Conservation (phyloP, 2,797 vertebrate genomes). For the Pseudochirops cupreus region DNA sequence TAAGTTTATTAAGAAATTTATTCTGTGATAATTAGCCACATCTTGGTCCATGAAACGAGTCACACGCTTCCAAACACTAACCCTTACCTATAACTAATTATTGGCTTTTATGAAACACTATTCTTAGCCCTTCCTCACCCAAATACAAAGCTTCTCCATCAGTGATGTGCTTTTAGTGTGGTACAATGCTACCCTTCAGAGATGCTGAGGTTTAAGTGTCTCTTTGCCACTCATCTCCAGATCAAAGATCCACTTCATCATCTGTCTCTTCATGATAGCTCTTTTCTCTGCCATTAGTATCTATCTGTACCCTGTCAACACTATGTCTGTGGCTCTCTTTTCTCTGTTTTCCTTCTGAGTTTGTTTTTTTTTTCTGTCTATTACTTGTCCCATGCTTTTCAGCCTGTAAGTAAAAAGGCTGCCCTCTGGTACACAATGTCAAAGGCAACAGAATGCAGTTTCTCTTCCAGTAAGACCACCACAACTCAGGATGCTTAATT, state of each 20-base stretch:
- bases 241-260: not conserved
- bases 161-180: not conserved
- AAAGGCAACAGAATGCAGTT: slow-evolving; percentile 40
- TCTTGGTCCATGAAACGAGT: not conserved
- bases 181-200: not conserved
- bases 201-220: not conserved
- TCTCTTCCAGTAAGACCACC: slow-evolving; percentile 29
- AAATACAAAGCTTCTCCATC: not conserved
- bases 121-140: not conserved
- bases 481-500: slow-evolving; percentile 3
- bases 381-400: slow-evolving; percentile 24
- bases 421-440: slow-evolving; percentile 11
- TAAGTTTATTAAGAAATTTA: not conserved
- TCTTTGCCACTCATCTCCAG: not conserved
- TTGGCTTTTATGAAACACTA: not conserved
- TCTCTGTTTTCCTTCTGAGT: not conserved
- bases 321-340: not conserved
- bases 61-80: not conserved
- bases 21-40: not conserved
- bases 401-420: slow-evolving; percentile 52
- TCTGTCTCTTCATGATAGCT: not conserved
- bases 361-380: not conserved
- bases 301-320: not conserved
- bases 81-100: not conserved
- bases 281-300: slow-evolving; percentile 15